Percentiles rank a stretch among this genome's conserved stretches.
These are phyloP conservation scores for Zaprionus kolodkinae DNA, from an alignment of 1,140 invertebrate species.

Conservation along the genomic window DNA sequence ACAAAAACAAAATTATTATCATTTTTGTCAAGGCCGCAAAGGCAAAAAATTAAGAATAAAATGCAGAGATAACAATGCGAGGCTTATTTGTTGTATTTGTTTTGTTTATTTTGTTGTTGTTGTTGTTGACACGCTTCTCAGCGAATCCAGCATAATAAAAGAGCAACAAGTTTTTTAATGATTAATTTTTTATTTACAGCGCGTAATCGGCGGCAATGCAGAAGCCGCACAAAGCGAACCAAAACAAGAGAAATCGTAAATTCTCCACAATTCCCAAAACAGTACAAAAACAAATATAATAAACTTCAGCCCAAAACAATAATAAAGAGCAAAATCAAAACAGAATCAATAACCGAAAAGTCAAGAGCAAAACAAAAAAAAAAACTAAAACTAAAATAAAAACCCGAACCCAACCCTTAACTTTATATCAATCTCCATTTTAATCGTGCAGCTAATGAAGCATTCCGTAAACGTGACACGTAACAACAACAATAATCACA, in stretches of 20 bases:
- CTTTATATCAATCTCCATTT: constrained; percentile 45
- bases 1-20: constrained; percentile 23
- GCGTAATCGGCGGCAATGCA: constrained; percentile 50
- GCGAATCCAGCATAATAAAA: neutral
- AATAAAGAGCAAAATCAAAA: constrained; percentile 34
- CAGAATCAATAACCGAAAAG: constrained; percentile 24
- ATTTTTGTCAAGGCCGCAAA: constrained; percentile 51
- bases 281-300: constrained; percentile 47
- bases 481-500: constrained; percentile 45
- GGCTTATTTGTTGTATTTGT: neutral
- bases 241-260: constrained; percentile 36
- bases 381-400: constrained; percentile 2
- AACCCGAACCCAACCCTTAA: constrained; percentile 11
- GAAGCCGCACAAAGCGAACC: constrained; percentile 30
- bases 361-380: constrained; percentile 37
- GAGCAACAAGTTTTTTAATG: constrained; percentile 48
- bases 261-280: constrained; percentile 29
- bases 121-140: constrained; percentile 35
- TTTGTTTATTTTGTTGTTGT: constrained; percentile 9
- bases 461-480: constrained; percentile 64
- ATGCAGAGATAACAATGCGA: constrained; percentile 25
- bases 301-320: too few species aligned
- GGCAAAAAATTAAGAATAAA: constrained; percentile 8
- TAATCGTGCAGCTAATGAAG: constrained; percentile 63
- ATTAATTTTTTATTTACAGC: constrained; percentile 75